phyloP scores from a whole-genome alignment of 1,140 invertebrate species.

The Gyrodactylus salaris region DNA sequence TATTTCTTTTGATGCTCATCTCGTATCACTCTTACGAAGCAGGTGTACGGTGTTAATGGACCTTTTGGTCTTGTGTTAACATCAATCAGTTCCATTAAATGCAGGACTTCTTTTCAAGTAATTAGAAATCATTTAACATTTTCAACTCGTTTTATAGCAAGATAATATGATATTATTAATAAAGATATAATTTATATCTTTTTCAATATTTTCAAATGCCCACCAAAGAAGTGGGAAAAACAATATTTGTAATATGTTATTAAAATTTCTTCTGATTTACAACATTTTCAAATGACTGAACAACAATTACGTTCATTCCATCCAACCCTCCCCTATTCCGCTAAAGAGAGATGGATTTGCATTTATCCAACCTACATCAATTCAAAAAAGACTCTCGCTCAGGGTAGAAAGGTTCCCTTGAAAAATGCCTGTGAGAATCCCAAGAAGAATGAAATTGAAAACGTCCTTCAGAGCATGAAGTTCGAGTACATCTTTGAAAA shows the following conservation, averaged over 20 bases:
- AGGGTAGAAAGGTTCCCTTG: constrained; percentile 39
- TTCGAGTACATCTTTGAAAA: constrained; percentile 53
- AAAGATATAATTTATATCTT: too few relatives aligned
- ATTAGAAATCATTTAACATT: too few relatives aligned
- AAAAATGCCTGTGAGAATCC: constrained; percentile 69
- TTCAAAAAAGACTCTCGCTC: constrained; percentile 49
- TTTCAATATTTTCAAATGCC: too few relatives aligned
- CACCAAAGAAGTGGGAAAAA: too few relatives aligned
- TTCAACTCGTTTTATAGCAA: too few relatives aligned
- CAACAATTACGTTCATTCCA: constrained; percentile 14
- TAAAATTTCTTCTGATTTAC: too few relatives aligned
- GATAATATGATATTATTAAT: too few relatives aligned
- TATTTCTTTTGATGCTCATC: constrained; percentile 77
- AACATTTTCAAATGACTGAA: not conserved
- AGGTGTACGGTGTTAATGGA: constrained; percentile 79
- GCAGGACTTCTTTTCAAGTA: too few relatives aligned
- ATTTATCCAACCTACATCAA: constrained; percentile 86
- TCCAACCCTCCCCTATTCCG: constrained; percentile 14
- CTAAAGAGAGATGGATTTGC: constrained; percentile 38
- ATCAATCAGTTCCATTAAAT: too few relatives aligned
- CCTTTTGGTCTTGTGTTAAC: constrained; percentile 69
- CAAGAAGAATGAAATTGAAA: constrained; percentile 56
- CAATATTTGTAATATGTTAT: too few relatives aligned
- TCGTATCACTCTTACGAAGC: constrained; percentile 48
- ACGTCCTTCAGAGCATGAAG: constrained; percentile 45